Evolutionary conservation across 2,888 invertebrate species (phyloP).

Genomic region (Plemyria rubiginata): DNA sequence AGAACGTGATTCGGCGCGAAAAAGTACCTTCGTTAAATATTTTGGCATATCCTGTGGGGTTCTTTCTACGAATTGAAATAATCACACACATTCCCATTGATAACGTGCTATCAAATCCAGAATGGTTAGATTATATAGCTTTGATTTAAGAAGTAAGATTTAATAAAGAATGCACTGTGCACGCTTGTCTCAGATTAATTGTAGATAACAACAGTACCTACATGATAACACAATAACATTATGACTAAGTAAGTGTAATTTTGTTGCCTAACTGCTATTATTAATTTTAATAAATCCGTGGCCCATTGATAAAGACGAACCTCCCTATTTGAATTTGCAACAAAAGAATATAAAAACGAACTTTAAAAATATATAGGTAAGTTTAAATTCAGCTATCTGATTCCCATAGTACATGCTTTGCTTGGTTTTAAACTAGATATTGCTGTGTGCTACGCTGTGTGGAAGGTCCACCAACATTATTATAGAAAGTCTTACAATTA

Average conservation of each 20-base stretch:
- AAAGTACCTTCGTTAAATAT: too few relatives aligned
- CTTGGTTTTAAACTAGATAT: too few relatives aligned
- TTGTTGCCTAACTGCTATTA: background rate
- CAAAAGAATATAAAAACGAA: background rate
- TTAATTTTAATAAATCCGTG: background rate
- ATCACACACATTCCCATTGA: background rate
- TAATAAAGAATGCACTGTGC: slow-evolving; percentile 1
- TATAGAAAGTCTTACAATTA: too few relatives aligned
- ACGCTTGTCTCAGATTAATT: background rate
- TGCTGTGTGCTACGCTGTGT: too few relatives aligned
- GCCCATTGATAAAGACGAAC: background rate
- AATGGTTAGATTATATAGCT: background rate
- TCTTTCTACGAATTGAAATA: background rate
- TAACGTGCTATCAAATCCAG: background rate
- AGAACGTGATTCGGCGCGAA: too few relatives aligned
- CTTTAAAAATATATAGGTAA: too few relatives aligned
- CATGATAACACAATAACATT: background rate
- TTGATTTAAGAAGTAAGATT: background rate
- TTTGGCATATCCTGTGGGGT: background rate
- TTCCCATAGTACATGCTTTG: too few relatives aligned
- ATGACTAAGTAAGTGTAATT: background rate
- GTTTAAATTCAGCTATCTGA: too few relatives aligned
- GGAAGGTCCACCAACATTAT: too few relatives aligned
- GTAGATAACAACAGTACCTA: background rate
- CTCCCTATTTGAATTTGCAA: background rate